Base-by-base conservation (phyloP, 2,888 invertebrate genomes). In the Kuschelorhynchus macadamiae region DNA sequence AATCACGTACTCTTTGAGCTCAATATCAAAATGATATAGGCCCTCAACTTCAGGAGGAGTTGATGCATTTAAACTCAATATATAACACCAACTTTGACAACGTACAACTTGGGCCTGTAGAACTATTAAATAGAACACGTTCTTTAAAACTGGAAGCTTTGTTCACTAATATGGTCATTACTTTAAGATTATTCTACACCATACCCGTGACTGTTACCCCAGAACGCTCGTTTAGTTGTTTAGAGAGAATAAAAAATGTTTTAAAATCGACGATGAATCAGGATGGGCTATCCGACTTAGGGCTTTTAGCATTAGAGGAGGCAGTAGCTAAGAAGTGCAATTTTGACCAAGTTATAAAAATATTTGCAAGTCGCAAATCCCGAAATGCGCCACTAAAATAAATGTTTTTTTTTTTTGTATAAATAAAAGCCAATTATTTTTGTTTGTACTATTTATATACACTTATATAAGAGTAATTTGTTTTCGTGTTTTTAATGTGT, bases 171-270 rank as follows among this genome's bases (percentile, higher is more conserved):
- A 17, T 61, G 18, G 41, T 61, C 12, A 25, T 61, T 50, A 5
- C 61, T 61, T 50, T 61, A 33, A 61, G 61, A 36, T n/a, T 61
- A 36, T 50, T 50, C 21, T 61, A 50, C 50, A 61, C 61, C 20
- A 61, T 46, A 16, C 47, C 59, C 18, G 61, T 61, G 21, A 61
- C 47, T 49, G 59, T 49, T 32, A 49, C 47, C 21, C 50, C 39
- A 39, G 50, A 50, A 33, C 61, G 50, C 9, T 61, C 39, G 9
- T 61, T 61, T 50, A 61, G 50, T 50, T 14, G 12, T 14, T 21
- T 61, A 20, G 50, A 30, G 12, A 30, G 61, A 50, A 25, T 50
- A 61, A 61, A 61, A 59, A 61, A 61, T 49, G 36, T 57, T 46
- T 46, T 57, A 46, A 44, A 25, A 14, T 42, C 57, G 1, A 57